These are phyloP conservation scores for Epinephelus awoara DNA, from an alignment of 2,797 vertebrate species.

Conservation along the genomic window DNA sequence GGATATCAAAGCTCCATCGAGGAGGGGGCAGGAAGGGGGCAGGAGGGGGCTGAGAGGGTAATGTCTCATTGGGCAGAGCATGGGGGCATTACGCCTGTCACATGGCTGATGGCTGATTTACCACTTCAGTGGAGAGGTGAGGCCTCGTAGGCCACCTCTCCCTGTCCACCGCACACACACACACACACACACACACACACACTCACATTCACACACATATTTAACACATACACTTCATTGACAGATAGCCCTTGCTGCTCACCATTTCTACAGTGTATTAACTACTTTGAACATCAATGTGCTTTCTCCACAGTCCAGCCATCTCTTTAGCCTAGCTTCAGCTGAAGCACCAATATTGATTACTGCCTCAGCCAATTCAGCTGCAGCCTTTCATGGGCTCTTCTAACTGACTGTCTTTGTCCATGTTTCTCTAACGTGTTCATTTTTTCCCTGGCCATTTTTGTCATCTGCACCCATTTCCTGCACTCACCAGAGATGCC, in stretches of 20 bases:
- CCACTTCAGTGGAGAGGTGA: constrained; percentile 85
- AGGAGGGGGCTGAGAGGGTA: constrained; percentile 73
- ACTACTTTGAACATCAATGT: constrained; percentile 59
- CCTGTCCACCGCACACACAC: constrained; percentile 36
- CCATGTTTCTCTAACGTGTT: constrained; percentile 43
- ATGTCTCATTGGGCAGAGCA: constrained; percentile 83
- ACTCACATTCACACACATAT: constrained; percentile 19
- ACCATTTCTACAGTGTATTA: constrained; percentile 47
- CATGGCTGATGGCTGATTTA: constrained; percentile 89
- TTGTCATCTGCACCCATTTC: constrained; percentile 70
- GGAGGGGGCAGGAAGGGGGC: constrained; percentile 69
- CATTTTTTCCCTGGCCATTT: constrained; percentile 54
- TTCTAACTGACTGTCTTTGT: constrained; percentile 60
- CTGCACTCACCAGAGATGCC: constrained; percentile 60
- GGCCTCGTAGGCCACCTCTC: constrained; percentile 73
- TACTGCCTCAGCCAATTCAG: constrained; percentile 56
- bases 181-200: constrained; percentile 19
- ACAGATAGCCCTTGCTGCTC: constrained; percentile 55
- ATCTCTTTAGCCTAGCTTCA: constrained; percentile 53
- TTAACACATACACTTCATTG: constrained; percentile 43
- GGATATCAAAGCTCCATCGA: constrained; percentile 85
- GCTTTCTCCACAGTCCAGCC: constrained; percentile 47
- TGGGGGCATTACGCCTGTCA: constrained; percentile 81
- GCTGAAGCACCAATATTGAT: constrained; percentile 71
- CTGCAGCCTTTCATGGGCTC: constrained; percentile 64